Evolutionary conservation across 2,888 invertebrate genomes (phyloP), one percentile per base, ranked within the genome.

Genomic region (Lasioglossum oenotherae): DNA sequence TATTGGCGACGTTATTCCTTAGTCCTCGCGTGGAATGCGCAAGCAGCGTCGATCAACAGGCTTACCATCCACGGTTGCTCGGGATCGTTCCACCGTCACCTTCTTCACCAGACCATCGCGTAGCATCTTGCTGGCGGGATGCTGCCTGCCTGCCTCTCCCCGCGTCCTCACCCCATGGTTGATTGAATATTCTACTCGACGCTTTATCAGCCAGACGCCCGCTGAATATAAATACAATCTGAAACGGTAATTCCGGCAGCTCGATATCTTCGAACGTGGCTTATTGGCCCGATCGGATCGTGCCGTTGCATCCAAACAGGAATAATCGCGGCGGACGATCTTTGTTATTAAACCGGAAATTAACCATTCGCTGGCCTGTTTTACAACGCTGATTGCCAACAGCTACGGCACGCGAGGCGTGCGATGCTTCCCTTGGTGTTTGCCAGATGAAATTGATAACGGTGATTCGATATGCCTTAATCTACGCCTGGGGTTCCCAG

Each of bases 141-240:
- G 75, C 64, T 64, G 64, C 27, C 60, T 60, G 60, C 14, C 73
- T 53, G n/a, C 44, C 41, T 41, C 72, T 35, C 72, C 44, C 74
- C 71, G 10, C 57, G 27, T 38, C 41, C 75, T 83, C 78, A 53
- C 76, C 83, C 74, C 81, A 81, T 88, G 89, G 91, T 90, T 91
- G 93, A 94, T 94, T 94, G 93, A 94, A 94, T 94, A 94, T 94
- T 94, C 94, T 91, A 88, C 91, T 92, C 93, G 90, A 90, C 92
- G 93, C 92, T 93, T 93, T 94, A 94, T 94, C 94, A 92, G 89
- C 86, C 87, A 89, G 88, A 92, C 94, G 92, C 92, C 86, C 82
- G 87, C 83, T 92, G 94, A 94, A 94, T 94, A 89, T 91, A 93
- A 93, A 94, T 93, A 91, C 88, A 87, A 82, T 75, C 31, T 69